Conservation (phyloP, 2,113 vertebrate genomes). For the Pan troglodytes region NHGRI_mPanTro3-v2.1_pri NC_072402.2:24218001-24218500, state of each 20-base stretch:
- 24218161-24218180: not conserved
- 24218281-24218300: not conserved
- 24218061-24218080: not conserved
- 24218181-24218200: not conserved
- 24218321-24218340: not conserved
- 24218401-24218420: not conserved
- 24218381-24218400: not conserved
- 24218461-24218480: not conserved
- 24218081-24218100: not conserved
- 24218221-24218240: not conserved
- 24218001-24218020: not conserved
- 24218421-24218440: not conserved
- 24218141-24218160: not conserved
- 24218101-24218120: not conserved
- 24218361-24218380: not conserved
- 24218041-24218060: not conserved
- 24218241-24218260: not conserved
- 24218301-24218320: not conserved
- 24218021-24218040: constrained; percentile 9
- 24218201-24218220: not conserved
- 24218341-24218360: not conserved
- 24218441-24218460: not conserved
- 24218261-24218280: not conserved
- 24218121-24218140: constrained; percentile 12
- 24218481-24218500: not conserved